Evolutionary conservation across 1,140 invertebrate species (phyloP).

Genomic region (Cotesia glomerata): DNA sequence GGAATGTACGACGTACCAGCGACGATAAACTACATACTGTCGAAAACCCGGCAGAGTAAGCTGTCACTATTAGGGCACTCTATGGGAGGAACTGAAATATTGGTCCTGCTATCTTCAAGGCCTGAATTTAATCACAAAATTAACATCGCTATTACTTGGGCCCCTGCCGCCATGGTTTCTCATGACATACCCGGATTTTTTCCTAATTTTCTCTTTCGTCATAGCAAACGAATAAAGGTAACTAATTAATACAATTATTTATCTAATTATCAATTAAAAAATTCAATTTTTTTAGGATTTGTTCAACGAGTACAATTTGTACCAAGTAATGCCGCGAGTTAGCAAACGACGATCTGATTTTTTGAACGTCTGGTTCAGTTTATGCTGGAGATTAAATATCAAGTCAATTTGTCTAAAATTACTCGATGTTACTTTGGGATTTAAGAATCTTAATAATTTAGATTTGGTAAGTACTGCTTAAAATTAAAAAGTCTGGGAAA

Average conservation of each 20-base stretch:
- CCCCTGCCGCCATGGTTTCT: constrained; percentile 60
- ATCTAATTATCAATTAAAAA: background rate
- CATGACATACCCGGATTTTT: constrained; percentile 45
- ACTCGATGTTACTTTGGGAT: too few relatives aligned
- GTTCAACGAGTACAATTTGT: background rate
- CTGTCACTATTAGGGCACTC: constrained; percentile 62
- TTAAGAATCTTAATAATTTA: too few relatives aligned
- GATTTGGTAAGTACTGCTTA: background rate
- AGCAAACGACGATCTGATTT: too few relatives aligned
- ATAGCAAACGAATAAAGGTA: constrained; percentile 52
- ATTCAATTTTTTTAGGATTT: background rate
- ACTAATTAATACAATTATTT: background rate
- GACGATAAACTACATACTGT: constrained; percentile 66
- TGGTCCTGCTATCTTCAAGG: constrained; percentile 58
- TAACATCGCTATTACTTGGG: constrained; percentile 60
- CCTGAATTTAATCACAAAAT: constrained; percentile 63
- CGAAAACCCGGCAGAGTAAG: constrained; percentile 57
- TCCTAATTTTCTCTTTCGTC: constrained; percentile 41
- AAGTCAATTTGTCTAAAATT: too few relatives aligned
- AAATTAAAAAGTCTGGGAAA: background rate
- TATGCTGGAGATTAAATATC: too few relatives aligned
- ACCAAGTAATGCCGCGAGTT: too few relatives aligned
- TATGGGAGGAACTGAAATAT: constrained; percentile 53
- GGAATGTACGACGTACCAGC: constrained; percentile 67
- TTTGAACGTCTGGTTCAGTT: too few relatives aligned